Evolutionary conservation across 1,140 invertebrate genomes (phyloP).

Genomic region (Ips nitidus): DNA sequence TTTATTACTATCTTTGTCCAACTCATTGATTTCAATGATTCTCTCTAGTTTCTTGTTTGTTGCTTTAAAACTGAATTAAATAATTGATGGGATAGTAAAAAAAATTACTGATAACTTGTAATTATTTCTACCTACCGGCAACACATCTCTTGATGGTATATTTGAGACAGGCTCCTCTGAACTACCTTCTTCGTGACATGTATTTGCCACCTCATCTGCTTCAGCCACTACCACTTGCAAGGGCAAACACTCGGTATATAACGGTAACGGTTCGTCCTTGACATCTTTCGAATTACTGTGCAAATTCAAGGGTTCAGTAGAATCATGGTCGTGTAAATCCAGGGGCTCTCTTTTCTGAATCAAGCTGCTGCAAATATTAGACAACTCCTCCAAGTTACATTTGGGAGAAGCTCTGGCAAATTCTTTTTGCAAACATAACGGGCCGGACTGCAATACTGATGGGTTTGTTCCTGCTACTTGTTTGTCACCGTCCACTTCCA

Average conservation of each 20-base stretch:
- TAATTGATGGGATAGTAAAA: no score
- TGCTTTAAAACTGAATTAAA: no score
- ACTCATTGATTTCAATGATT: no score
- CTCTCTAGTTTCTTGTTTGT: no score
- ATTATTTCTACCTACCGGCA: conserved; percentile 14
- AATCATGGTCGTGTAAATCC: conserved; percentile 1
- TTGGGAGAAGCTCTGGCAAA: not conserved
- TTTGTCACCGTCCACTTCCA: no score
- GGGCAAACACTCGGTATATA: conserved; percentile 6
- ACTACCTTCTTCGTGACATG: not conserved
- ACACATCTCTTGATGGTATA: conserved; percentile 22
- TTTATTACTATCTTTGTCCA: no score
- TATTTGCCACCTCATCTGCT: not conserved
- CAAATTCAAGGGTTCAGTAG: conserved; percentile 22
- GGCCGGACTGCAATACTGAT: conserved; percentile 21
- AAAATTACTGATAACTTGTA: no score
- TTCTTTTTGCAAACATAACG: conserved; percentile 16
- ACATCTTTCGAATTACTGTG: conserved; percentile 5
- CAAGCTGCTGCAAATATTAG: conserved; percentile 6
- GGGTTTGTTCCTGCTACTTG: not conserved
- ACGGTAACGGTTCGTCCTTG: not conserved
- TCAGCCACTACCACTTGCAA: conserved; percentile 22
- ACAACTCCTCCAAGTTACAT: not conserved
- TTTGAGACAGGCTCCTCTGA: conserved; percentile 26
- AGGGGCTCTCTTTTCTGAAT: conserved; percentile 6